Conservation (phyloP, 2,888 invertebrate species). For the Trachelus iudaicus region DNA sequence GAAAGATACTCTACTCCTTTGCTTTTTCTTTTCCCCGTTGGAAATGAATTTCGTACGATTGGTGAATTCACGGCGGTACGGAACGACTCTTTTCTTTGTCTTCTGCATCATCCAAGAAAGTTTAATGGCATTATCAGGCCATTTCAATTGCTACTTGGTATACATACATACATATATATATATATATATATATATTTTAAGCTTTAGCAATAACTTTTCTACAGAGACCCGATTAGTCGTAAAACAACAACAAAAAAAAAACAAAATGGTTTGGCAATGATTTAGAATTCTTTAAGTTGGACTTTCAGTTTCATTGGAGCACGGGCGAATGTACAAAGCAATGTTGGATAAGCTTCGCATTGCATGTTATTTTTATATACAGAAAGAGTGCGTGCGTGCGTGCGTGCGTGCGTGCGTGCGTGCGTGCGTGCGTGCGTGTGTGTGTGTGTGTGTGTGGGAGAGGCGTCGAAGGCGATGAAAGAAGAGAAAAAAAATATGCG, state of each 20-base stretch:
- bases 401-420: no score
- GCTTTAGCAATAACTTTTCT: slow-evolving; percentile 29
- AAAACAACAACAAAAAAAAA: slow-evolving; percentile 8
- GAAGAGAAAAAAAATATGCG: slow-evolving; percentile 21
- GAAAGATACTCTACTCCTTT: not conserved
- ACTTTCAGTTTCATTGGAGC: slow-evolving; percentile 61
- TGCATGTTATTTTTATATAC: slow-evolving; percentile 64
- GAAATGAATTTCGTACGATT: not conserved
- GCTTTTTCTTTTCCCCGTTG: not conserved
- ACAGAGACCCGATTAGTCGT: slow-evolving; percentile 24
- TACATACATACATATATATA: not conserved
- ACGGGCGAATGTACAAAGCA: slow-evolving; percentile 66
- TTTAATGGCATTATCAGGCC: not conserved
- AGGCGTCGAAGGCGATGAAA: slow-evolving; percentile 1
- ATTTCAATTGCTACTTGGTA: slow-evolving; percentile 11
- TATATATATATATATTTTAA: slow-evolving; percentile 16
- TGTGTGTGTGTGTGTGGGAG: not conserved
- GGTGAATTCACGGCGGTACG: not conserved
- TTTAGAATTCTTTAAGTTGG: slow-evolving; percentile 38
- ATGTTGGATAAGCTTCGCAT: slow-evolving; percentile 61
- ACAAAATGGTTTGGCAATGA: slow-evolving; percentile 33
- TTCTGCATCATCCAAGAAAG: not conserved
- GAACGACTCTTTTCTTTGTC: not conserved
- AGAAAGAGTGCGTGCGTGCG: no score
- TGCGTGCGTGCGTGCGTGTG: no score